Percentiles rank a stretch among this genome's conserved stretches.
phyloP scores from a whole-genome alignment of 2,797 vertebrate species.

The Sandelia bainsii region DNA sequence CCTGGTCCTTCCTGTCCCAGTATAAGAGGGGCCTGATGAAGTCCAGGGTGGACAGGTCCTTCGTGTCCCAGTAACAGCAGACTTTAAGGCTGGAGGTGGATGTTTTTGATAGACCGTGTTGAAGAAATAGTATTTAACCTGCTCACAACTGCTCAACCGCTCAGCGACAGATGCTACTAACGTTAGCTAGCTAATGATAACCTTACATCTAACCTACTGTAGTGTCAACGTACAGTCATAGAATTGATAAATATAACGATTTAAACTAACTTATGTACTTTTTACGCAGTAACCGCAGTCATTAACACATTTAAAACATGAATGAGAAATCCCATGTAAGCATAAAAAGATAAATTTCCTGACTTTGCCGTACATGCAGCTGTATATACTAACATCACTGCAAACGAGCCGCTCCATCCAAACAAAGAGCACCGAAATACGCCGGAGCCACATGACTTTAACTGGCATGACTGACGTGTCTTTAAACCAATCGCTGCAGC shows the following conservation, averaged over 20 bases:
- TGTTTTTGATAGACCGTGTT: not conserved
- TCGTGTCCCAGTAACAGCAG: slow-evolving; percentile 92
- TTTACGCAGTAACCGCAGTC: too few relatives aligned
- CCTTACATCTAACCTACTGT: not conserved
- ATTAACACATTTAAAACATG: not conserved
- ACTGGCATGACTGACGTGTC: slow-evolving; percentile 30
- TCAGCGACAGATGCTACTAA: not conserved
- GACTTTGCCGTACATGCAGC: not conserved
- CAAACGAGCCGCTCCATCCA: slow-evolving; percentile 1
- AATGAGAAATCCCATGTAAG: not conserved
- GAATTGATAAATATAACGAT: too few relatives aligned
- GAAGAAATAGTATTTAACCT: slow-evolving; percentile 30
- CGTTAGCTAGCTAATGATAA: not conserved
- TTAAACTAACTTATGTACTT: not conserved
- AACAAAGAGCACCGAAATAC: slow-evolving; percentile 19
- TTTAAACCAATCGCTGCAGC: slow-evolving; percentile 51
- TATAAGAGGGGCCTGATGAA: slow-evolving; percentile 26
- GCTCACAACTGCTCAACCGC: not conserved
- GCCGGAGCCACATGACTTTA: not conserved
- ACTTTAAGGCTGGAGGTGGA: slow-evolving; percentile 72
- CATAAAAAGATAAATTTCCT: not conserved
- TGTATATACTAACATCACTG: not conserved
- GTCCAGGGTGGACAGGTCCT: slow-evolving; percentile 81
- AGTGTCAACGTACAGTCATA: not conserved
- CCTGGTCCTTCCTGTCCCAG: slow-evolving; percentile 89